Evolutionary conservation across 2,113 vertebrate species (phyloP).

Genomic region (Ptilorrhoa leucosticta): DNA sequence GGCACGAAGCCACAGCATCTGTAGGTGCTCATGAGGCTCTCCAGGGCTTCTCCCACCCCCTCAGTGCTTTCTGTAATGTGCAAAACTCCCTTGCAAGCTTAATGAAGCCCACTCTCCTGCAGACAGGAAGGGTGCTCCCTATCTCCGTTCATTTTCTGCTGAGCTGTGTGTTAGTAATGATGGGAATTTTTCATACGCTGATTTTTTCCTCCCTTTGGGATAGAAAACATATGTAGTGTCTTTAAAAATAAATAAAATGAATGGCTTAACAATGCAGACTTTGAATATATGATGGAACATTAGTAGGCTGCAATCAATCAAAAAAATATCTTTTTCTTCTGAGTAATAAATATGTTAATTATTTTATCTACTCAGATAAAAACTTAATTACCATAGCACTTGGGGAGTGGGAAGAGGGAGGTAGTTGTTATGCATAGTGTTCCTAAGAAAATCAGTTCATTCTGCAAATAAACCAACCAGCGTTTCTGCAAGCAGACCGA

Average conservation of each 20-base stretch:
- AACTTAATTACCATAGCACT: slow-evolving; percentile 1
- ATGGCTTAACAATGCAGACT: background rate
- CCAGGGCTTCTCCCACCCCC: background rate
- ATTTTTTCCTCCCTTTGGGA: background rate
- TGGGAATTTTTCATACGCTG: background rate
- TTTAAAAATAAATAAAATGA: slow-evolving; percentile 17
- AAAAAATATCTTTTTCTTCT: background rate
- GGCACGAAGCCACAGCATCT: background rate
- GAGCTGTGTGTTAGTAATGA: background rate
- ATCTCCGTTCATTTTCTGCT: background rate
- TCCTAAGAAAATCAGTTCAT: background rate
- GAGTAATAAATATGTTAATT: slow-evolving; percentile 14
- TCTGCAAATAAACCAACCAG: background rate
- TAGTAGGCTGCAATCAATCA: slow-evolving; percentile 19
- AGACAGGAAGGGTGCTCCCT: background rate
- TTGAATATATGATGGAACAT: slow-evolving; percentile 4
- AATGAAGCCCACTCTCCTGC: background rate
- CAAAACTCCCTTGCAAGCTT: background rate
- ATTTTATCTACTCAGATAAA: slow-evolving; percentile 18
- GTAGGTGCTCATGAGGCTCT: background rate
- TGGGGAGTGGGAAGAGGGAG: background rate
- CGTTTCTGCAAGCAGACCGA: background rate
- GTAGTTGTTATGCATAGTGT: background rate
- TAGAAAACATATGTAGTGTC: background rate
- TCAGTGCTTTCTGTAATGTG: background rate